Conservation (phyloP, 1,140 invertebrate genomes). For the Gyrodactylus salaris region DNA sequence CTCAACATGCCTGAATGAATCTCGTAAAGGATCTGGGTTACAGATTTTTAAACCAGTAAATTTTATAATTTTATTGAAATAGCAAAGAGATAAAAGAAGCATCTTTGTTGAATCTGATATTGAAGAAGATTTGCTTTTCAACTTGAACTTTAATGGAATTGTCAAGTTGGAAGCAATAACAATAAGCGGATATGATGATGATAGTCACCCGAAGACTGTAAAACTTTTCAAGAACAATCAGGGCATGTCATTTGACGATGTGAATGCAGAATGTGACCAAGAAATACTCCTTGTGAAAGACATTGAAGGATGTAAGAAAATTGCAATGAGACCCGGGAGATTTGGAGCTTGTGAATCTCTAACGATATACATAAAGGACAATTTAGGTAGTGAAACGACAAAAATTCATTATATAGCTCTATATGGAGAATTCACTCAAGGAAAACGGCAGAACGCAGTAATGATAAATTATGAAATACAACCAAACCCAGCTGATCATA, state of each 20-base stretch:
- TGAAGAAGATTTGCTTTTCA: background rate
- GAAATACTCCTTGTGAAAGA: background rate
- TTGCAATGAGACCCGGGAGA: background rate
- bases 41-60: background rate
- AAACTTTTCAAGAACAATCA: background rate
- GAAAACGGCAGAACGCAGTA: conserved; percentile 10
- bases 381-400: background rate
- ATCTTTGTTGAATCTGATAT: background rate
- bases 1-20: background rate
- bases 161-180: background rate
- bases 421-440: background rate
- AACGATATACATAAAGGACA: background rate
- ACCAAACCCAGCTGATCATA: background rate
- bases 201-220: background rate
- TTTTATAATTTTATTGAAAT: no score
- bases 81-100: no score
- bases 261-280: background rate
- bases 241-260: background rate
- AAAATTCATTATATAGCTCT: background rate
- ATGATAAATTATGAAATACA: background rate
- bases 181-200: background rate
- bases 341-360: background rate
- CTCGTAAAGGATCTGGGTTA: background rate
- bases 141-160: background rate
- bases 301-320: background rate